These are phyloP conservation scores for Aricia artaxerxes DNA, from an alignment of 2,888 invertebrate genomes.

Conservation along the genomic window DNA sequence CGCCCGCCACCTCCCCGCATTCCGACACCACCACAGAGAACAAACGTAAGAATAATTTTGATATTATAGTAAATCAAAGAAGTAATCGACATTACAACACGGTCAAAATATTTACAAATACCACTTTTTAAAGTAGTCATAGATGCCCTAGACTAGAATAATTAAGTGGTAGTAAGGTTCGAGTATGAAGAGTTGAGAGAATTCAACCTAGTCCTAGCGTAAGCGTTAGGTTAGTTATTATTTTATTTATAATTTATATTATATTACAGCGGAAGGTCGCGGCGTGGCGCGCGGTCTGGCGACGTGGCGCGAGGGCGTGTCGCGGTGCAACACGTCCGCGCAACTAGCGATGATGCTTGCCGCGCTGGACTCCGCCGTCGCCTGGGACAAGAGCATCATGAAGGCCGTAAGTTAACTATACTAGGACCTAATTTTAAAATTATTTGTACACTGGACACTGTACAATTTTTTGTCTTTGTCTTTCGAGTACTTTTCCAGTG, in stretches of 20 bases:
- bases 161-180: too few relatives aligned
- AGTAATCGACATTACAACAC: not conserved
- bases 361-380: constrained; percentile 94
- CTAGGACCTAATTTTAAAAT: not conserved
- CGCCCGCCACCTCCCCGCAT: constrained; percentile 61
- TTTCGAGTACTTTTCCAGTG: too few relatives aligned
- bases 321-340: constrained; percentile 91
- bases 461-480: too few relatives aligned
- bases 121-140: too few relatives aligned
- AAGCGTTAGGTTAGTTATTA: too few relatives aligned
- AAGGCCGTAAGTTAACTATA: constrained; percentile 91
- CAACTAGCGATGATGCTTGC: constrained; percentile 90
- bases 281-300: constrained; percentile 88
- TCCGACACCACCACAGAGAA: constrained; percentile 55
- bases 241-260: too few relatives aligned
- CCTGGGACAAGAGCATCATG: constrained; percentile 99
- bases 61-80: not conserved
- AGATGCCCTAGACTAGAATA: too few relatives aligned
- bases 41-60: constrained; percentile 53
- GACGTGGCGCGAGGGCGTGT: constrained; percentile 94
- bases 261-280: constrained; percentile 52
- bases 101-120: not conserved
- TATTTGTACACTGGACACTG: too few relatives aligned
- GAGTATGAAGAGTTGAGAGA: too few relatives aligned
- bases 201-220: too few relatives aligned